A percentile compares a stretch with the other conserved stretches of the same genome.
Evolutionary conservation across 2,797 vertebrate species (phyloP).

Genomic region (Scomberomorus guttatus): DNA sequence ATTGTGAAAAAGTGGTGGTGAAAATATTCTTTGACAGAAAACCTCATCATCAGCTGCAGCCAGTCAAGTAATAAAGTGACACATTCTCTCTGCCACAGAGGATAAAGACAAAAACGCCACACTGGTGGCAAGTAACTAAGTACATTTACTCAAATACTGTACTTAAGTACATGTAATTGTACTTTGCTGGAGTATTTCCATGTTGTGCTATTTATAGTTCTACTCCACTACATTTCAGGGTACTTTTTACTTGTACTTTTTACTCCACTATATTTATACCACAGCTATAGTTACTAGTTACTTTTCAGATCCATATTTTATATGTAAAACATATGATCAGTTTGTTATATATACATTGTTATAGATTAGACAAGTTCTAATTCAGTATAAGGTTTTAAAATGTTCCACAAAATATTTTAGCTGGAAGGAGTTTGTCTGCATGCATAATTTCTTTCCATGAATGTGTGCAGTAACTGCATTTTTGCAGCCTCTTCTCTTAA

Average conservation of each 20-base stretch:
- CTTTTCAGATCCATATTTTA: too few relatives aligned
- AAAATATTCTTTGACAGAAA: constrained; percentile 3
- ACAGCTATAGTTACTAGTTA: too few relatives aligned
- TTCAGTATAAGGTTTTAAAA: too few relatives aligned
- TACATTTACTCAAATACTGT: too few relatives aligned
- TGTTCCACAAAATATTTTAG: neutral
- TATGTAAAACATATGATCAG: too few relatives aligned
- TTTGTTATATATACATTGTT: neutral
- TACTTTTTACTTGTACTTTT: too few relatives aligned
- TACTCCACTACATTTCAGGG: too few relatives aligned
- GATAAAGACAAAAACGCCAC: neutral
- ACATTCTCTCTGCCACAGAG: neutral
- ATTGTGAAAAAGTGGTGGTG: neutral
- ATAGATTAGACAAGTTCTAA: too few relatives aligned
- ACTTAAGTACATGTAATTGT: neutral
- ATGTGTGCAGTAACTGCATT: constrained; percentile 1
- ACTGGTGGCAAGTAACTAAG: too few relatives aligned
- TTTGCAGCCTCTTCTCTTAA: constrained; percentile 18
- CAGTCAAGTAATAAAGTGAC: neutral
- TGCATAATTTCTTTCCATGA: neutral
- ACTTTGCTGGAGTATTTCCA: too few relatives aligned
- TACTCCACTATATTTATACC: too few relatives aligned
- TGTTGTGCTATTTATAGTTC: too few relatives aligned
- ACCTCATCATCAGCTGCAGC: neutral
- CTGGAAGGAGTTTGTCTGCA: constrained; percentile 9